phyloP scores from a whole-genome alignment of 2,888 invertebrate genomes.

The Lamproptera curius region DNA sequence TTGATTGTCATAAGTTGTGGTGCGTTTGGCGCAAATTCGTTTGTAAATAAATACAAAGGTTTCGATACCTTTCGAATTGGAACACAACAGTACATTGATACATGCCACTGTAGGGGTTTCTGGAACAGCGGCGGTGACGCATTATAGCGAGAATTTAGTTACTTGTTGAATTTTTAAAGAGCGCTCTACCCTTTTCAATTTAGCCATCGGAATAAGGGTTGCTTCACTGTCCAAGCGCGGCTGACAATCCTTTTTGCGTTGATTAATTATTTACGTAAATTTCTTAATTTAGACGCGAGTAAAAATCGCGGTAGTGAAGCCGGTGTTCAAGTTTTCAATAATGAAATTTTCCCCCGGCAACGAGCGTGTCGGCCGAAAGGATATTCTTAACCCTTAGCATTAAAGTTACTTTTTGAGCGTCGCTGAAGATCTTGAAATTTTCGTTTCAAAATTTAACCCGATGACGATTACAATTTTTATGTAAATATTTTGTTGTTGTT shows the following conservation, averaged over 20 bases:
- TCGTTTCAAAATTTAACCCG: background rate
- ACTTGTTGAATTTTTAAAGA: constrained; percentile 70
- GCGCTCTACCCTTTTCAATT: constrained; percentile 71
- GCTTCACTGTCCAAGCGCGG: constrained; percentile 66
- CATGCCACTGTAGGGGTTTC: too few relatives aligned
- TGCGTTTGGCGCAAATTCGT: too few relatives aligned
- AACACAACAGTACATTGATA: too few relatives aligned
- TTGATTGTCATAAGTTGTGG: too few relatives aligned
- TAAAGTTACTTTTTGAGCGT: background rate
- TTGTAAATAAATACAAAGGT: too few relatives aligned
- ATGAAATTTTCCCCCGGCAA: background rate
- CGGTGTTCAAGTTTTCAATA: constrained; percentile 28
- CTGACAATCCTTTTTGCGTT: constrained; percentile 75
- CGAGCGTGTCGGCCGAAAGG: background rate
- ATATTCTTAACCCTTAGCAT: background rate
- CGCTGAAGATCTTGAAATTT: background rate
- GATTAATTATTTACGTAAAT: constrained; percentile 72
- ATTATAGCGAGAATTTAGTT: constrained; percentile 43
- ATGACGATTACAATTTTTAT: too few relatives aligned
- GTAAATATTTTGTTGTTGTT: too few relatives aligned
- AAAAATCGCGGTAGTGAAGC: constrained; percentile 42
- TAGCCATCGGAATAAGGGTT: constrained; percentile 70
- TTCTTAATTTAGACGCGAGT: constrained; percentile 70
- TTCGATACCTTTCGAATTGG: too few relatives aligned
- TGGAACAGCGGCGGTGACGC: constrained; percentile 30